Percentiles rank a stretch among this genome's conserved stretches.
phyloP scores from a whole-genome alignment of 2,888 invertebrate genomes.

The Agrilus mali region DNA sequence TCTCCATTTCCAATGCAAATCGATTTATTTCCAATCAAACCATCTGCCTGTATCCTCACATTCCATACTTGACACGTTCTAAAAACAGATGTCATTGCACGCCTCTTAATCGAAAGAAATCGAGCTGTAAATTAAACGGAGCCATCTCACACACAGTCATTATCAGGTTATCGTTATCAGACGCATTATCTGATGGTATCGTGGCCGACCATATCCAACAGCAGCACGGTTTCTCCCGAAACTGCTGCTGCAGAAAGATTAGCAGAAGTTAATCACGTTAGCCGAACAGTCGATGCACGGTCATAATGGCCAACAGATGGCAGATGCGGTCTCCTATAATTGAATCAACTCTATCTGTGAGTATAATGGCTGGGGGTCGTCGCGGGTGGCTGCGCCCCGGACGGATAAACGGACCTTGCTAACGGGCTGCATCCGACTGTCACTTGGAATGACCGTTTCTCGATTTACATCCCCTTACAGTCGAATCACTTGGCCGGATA shows the following conservation, averaged over 20 bases:
- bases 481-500: too few species aligned
- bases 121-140: conserved; percentile 11
- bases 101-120: not conserved
- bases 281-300: conserved; percentile 28
- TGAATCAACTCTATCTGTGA: conserved; percentile 37
- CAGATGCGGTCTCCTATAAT: conserved; percentile 37
- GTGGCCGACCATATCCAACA: conserved; percentile 16
- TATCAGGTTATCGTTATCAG: conserved; percentile 12
- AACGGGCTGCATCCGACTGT: conserved; percentile 22
- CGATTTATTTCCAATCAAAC: too few species aligned
- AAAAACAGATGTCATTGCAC: too few species aligned
- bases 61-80: too few species aligned
- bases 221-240: too few species aligned
- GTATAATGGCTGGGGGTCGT: conserved; percentile 32
- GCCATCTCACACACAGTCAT: conserved; percentile 14
- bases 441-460: conserved; percentile 16
- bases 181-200: conserved; percentile 12
- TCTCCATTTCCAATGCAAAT: too few species aligned
- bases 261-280: conserved; percentile 34
- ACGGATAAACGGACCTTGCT: conserved; percentile 11
- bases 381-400: conserved; percentile 28
- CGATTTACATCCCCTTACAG: conserved; percentile 11
- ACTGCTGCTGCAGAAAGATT: conserved; percentile 26
- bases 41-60: too few species aligned
- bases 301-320: conserved; percentile 36